phyloP scores from a whole-genome alignment of 2,797 vertebrate genomes.

The Leuciscus waleckii region DNA sequence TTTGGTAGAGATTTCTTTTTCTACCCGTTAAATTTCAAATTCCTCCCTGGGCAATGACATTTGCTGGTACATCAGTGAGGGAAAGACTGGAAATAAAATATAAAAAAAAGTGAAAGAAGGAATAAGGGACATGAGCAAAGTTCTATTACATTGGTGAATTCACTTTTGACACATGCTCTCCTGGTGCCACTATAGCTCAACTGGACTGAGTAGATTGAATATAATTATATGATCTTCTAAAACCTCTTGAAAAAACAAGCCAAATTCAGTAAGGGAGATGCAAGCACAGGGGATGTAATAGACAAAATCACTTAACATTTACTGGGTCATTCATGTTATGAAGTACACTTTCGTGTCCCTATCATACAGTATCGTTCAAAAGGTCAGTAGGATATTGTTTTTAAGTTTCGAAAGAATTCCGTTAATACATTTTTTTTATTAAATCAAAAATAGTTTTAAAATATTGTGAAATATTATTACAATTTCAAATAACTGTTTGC shows the following conservation, averaged over 20 bases:
- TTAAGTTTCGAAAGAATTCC: not conserved
- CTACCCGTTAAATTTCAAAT: conserved; percentile 19
- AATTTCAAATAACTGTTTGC: not conserved
- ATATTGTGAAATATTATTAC: too few relatives aligned
- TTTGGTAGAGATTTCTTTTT: not conserved
- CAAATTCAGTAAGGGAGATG: conserved; percentile 1
- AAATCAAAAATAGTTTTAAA: not conserved
- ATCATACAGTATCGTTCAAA: not conserved
- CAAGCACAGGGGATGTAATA: not conserved
- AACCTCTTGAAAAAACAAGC: conserved; percentile 1
- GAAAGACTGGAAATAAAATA: not conserved
- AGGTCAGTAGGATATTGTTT: not conserved
- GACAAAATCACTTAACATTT: conserved; percentile 6
- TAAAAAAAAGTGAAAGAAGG: not conserved
- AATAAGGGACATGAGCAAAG: conserved; percentile 11
- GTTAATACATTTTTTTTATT: not conserved
- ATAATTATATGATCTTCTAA: not conserved
- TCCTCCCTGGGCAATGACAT: conserved; percentile 17
- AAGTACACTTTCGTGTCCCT: not conserved
- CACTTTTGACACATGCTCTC: conserved; percentile 11
- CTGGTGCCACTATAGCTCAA: not conserved
- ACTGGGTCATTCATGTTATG: not conserved
- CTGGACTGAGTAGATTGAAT: not conserved
- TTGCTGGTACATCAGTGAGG: conserved; percentile 17
- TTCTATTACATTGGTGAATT: conserved; percentile 12